Percentiles rank a stretch among this genome's conserved stretches.
Conservation (phyloP, 2,888 invertebrate species). For the Limenitis camilla region DNA sequence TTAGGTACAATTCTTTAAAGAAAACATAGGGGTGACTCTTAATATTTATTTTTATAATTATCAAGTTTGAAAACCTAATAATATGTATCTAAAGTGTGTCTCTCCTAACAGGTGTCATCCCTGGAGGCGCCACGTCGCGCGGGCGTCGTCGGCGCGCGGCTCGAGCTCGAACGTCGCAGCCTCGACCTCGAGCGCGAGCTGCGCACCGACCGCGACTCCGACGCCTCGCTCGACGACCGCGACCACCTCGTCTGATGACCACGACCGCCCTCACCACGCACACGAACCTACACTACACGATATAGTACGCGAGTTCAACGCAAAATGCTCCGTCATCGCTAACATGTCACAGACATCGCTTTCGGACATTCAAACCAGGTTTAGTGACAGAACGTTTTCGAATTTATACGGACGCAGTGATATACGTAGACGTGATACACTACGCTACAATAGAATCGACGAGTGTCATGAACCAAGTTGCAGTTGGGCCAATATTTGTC, state of each 20-base stretch:
- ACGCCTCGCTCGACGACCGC: constrained; percentile 65
- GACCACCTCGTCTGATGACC: constrained; percentile 58
- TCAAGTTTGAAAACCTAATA: not conserved
- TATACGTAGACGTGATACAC: not conserved
- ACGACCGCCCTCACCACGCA: not conserved
- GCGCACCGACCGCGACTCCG: constrained; percentile 58
- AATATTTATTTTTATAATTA: too few relatives aligned
- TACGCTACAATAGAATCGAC: not conserved
- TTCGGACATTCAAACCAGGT: not conserved
- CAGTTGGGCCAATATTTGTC: not conserved
- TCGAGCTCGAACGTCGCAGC: constrained; percentile 66
- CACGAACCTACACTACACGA: not conserved
- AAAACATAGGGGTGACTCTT: too few relatives aligned
- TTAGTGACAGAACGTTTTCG: not conserved
- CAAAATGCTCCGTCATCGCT: not conserved
- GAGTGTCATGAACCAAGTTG: not conserved
- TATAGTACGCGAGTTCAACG: constrained; percentile 1
- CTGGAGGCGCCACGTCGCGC: constrained; percentile 47
- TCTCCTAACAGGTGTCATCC: constrained; percentile 53
- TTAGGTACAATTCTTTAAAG: too few relatives aligned
- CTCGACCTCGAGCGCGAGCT: constrained; percentile 70
- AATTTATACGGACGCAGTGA: not conserved
- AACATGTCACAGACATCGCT: not conserved
- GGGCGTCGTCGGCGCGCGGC: constrained; percentile 40
- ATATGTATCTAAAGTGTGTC: not conserved